Evolutionary conservation across 2,888 invertebrate species (phyloP).

Genomic region (Limnephilus rhombicus): DNA sequence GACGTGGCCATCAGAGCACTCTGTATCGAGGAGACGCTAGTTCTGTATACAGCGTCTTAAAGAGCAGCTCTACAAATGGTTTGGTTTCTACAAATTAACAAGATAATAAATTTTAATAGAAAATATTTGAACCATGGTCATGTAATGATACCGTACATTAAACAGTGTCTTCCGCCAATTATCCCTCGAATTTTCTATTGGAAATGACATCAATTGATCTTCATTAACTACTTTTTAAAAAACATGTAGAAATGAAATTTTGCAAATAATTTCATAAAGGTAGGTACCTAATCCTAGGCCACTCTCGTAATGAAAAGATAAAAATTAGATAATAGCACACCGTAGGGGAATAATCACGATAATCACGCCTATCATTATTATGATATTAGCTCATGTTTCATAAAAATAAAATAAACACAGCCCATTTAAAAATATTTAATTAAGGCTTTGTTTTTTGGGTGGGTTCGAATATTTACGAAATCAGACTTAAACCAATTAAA

Average conservation of each 20-base stretch:
- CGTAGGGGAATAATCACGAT: not conserved
- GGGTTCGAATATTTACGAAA: not conserved
- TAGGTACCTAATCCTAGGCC: not conserved
- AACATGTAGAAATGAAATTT: not conserved
- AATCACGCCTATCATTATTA: not conserved
- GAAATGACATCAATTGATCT: too few relatives aligned
- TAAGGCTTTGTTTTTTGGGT: not conserved
- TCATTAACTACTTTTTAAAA: not conserved
- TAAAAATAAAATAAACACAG: not conserved
- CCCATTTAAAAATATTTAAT: not conserved
- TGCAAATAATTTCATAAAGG: not conserved
- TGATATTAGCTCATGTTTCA: not conserved
- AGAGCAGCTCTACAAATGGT: slow-evolving; percentile 91
- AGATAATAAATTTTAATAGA: not conserved
- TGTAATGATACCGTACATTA: too few relatives aligned
- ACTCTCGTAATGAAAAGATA: not conserved
- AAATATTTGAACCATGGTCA: too few relatives aligned
- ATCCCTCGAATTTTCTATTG: too few relatives aligned
- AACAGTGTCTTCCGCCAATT: too few relatives aligned
- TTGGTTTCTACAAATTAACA: slow-evolving; percentile 86
- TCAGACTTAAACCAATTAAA: not conserved
- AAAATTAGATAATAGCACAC: not conserved
- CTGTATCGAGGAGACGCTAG: slow-evolving; percentile 68
- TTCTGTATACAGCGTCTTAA: slow-evolving; percentile 85
- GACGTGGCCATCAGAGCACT: slow-evolving; percentile 7